A percentile compares a stretch with the other conserved stretches of the same genome.
Conservation (phyloP, 2,888 invertebrate genomes). For the Polyommatus iphigenia region DNA sequence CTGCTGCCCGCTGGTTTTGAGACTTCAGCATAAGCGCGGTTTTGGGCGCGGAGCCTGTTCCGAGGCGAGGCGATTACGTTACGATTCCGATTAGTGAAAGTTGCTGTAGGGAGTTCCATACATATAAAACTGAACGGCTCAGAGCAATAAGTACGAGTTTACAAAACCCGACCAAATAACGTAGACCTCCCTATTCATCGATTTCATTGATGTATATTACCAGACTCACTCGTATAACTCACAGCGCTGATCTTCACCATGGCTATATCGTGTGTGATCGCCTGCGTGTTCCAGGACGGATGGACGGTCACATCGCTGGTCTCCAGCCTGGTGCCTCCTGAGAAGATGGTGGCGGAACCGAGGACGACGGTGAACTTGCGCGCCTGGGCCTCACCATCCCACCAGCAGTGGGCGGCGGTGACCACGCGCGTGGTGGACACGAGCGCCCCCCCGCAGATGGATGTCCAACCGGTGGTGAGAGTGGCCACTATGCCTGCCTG, state of each 20-base stretch:
- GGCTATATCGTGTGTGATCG: slow-evolving; percentile 59
- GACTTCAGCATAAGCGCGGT: no score
- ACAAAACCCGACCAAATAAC: no score
- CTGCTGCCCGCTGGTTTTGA: no score
- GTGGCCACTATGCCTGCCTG: slow-evolving; percentile 63
- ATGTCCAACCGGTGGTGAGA: slow-evolving; percentile 56
- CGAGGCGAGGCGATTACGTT: no score
- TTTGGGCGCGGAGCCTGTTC: no score
- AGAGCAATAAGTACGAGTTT: no score
- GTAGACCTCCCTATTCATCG: no score
- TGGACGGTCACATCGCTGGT: slow-evolving; percentile 56
- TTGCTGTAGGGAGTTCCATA: no score
- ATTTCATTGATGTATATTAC: background rate
- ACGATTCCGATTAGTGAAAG: no score
- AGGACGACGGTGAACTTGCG: slow-evolving; percentile 60
- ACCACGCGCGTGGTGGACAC: slow-evolving; percentile 59
- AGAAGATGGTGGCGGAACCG: slow-evolving; percentile 63
- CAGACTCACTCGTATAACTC: slow-evolving; percentile 56
- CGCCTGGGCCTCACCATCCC: slow-evolving; percentile 61
- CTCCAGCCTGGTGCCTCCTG: slow-evolving; percentile 60
- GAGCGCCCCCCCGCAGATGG: slow-evolving; percentile 66
- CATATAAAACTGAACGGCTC: no score
- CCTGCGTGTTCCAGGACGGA: slow-evolving; percentile 54
- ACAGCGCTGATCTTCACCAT: slow-evolving; percentile 55
- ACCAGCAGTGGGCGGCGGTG: slow-evolving; percentile 73